phyloP scores from a whole-genome alignment of 2,797 vertebrate species.

The Forpus xanthops region DNA sequence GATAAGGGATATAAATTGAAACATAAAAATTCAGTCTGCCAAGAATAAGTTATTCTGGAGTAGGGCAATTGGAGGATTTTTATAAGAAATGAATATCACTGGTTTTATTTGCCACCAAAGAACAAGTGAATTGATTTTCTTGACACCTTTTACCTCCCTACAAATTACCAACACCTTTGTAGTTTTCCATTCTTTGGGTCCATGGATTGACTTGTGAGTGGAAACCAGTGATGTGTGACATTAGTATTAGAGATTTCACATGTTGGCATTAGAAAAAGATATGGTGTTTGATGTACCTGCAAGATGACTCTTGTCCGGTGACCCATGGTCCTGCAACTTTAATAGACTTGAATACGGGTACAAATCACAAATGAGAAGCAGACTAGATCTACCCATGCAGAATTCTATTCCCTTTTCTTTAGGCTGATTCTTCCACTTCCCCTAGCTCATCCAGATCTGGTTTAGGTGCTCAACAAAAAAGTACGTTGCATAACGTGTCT shows the following conservation, averaged over 20 bases:
- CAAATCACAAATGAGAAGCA: not conserved
- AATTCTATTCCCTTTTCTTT: not conserved
- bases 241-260: not conserved
- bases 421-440: not conserved
- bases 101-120: not conserved
- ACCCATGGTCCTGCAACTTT: not conserved
- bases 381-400: not conserved
- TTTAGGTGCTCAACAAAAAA: not conserved
- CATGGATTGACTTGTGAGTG: not conserved
- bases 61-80: not conserved
- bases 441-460: not conserved
- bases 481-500: accelerated
- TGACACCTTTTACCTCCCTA: not conserved
- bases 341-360: not conserved
- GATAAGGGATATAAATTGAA: not conserved
- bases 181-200: not conserved
- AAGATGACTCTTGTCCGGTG: not conserved
- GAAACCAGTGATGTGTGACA: not conserved
- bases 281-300: not conserved
- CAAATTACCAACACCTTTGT: not conserved
- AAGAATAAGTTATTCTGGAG: not conserved
- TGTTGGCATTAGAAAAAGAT: not conserved
- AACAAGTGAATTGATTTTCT: not conserved
- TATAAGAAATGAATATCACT: not conserved
- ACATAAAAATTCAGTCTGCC: not conserved